Conservation (phyloP, 2,113 vertebrate genomes). For the Abramis brama region DNA sequence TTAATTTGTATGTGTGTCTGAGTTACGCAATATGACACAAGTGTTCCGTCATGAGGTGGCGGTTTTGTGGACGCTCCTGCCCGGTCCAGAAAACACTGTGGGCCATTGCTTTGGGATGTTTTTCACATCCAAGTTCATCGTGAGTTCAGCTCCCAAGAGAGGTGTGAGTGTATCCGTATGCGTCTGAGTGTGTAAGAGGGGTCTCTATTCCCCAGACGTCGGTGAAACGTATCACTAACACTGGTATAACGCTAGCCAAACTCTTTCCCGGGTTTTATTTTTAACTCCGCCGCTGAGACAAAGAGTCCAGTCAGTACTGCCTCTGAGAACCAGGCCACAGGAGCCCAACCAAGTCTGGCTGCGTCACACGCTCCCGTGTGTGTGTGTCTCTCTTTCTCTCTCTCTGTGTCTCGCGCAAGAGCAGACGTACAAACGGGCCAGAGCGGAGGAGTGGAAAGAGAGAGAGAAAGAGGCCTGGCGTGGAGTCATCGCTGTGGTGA, state of each 20-base stretch:
- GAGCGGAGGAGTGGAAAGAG: slow-evolving; percentile 54
- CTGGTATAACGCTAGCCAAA: slow-evolving; percentile 43
- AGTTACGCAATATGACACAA: slow-evolving; percentile 54
- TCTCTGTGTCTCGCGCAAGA: neutral
- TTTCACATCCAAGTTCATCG: slow-evolving; percentile 54
- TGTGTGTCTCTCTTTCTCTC: slow-evolving; percentile 56
- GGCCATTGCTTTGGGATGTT: slow-evolving; percentile 46
- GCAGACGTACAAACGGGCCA: slow-evolving; percentile 31
- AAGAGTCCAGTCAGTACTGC: slow-evolving; percentile 78
- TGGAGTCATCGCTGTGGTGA: slow-evolving; percentile 51
- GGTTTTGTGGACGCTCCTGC: slow-evolving; percentile 46
- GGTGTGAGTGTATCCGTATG: slow-evolving; percentile 42
- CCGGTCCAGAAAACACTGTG: slow-evolving; percentile 44
- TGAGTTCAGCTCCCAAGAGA: slow-evolving; percentile 50
- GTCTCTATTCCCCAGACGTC: slow-evolving; percentile 50
- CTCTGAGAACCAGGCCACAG: slow-evolving; percentile 81
- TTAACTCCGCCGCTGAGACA: slow-evolving; percentile 78
- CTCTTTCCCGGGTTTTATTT: slow-evolving; percentile 78
- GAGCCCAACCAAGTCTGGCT: slow-evolving; percentile 79
- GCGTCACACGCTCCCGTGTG: slow-evolving; percentile 70
- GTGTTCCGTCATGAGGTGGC: slow-evolving; percentile 52
- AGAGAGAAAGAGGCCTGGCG: slow-evolving; percentile 37
- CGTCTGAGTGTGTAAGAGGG: slow-evolving; percentile 49
- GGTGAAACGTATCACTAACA: slow-evolving; percentile 57
- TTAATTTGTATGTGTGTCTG: slow-evolving; percentile 26